Evolutionary conservation across 2,797 vertebrate species (phyloP), one percentile per base, ranked within the genome.

Genomic region (Mycteria americana): DNA sequence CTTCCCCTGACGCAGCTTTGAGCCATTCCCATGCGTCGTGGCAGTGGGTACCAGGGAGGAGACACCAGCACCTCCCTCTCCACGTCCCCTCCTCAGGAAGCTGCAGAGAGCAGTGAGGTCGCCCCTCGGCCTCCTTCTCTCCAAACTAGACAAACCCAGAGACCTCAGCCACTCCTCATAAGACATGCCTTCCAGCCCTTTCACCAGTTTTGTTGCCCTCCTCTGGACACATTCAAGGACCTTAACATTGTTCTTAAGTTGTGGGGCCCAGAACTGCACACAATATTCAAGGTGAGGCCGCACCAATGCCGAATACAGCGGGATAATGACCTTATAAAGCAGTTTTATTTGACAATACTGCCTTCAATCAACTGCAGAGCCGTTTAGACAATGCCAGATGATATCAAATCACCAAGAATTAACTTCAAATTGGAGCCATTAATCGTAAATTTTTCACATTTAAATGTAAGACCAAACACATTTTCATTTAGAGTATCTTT

Each of bases 11-110:
- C 0, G 5, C 46, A 37, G 18, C 50, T 33, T 15, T 11, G 50
- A 73, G 23, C 7, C 57, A 11, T 31, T 53, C 19, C 31, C 45
- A 30, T 0, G 1, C 2, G 2, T 25, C 37, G 25, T 35, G 35
- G 9, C n/a, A 8, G 46, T 46, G 57, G 30, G 5, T 8, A 2
- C 11, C 35, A 35, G 25, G 6, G 6, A 48, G 39, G n/a, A 30
- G 30, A 43, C 25, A 2, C 35, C 57, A 56, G 17, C 41, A 41
- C 21, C 57, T 50, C 7, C 21, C 35, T 21, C 65, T 41, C 35
- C 48, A 16, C 19, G 0, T 62, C 8, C 19, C 11, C 13, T 63
- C 41, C 21, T 41, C 65, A n/a, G 30, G 41, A 70, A 48, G 11
- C 50, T 35, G 41, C 0, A 31, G 35, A n/a, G 30, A 46, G 57